phyloP scores from a whole-genome alignment of 2,113 vertebrate genomes.

The Lagopus muta region DNA sequence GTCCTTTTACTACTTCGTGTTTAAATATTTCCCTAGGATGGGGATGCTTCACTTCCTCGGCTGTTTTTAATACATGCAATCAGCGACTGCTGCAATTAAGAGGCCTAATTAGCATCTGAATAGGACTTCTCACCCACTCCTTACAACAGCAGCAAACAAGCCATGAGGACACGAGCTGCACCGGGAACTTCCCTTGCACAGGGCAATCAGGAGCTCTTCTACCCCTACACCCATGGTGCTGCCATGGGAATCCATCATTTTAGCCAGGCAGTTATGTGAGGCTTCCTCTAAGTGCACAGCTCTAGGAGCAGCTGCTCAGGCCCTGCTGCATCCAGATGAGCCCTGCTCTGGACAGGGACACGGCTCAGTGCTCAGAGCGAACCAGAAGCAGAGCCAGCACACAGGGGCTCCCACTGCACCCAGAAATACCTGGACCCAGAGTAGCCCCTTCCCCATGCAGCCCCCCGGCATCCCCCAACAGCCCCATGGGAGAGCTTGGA shows the following conservation, averaged over 20 bases:
- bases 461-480: too few relatives aligned
- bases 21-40: slow-evolving; percentile 65
- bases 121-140: slow-evolving; percentile 48
- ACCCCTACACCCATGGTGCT: neutral
- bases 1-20: slow-evolving; percentile 57
- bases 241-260: neutral
- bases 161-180: neutral
- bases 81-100: slow-evolving; percentile 73
- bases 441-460: neutral
- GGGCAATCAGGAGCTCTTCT: accelerated
- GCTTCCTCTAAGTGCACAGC: neutral
- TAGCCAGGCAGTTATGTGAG: neutral
- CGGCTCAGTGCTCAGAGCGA: neutral
- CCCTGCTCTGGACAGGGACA: neutral
- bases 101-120: slow-evolving; percentile 73
- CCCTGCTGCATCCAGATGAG: accelerated
- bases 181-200: neutral
- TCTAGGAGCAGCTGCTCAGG: neutral
- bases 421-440: neutral
- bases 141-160: slow-evolving; percentile 40
- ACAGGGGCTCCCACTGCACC: neutral
- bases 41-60: slow-evolving; percentile 64
- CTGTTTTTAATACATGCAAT: slow-evolving; percentile 74
- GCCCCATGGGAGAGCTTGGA: accelerated
- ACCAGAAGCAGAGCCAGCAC: neutral